A percentile compares a stretch with the other conserved stretches of the same genome.
phyloP scores from a whole-genome alignment of 2,113 vertebrate genomes.

The Mola mola region DNA sequence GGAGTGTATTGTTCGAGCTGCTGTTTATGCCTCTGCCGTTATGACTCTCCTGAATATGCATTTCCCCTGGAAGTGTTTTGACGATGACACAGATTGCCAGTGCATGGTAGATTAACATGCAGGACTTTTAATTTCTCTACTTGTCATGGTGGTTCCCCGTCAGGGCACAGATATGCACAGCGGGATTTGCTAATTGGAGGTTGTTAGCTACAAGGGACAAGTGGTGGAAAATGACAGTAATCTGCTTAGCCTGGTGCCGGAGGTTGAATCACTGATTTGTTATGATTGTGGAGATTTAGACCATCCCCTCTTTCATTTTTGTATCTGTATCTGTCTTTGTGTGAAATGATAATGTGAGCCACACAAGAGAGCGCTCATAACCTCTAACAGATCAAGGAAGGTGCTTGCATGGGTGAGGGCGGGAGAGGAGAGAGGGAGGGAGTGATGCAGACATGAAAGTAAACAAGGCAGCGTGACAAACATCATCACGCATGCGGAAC shows the following conservation, averaged over 20 bases:
- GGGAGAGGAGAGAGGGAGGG: conserved; percentile 7
- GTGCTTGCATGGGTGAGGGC: conserved; percentile 41
- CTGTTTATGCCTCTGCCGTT: conserved; percentile 36
- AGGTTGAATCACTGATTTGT: conserved; percentile 81
- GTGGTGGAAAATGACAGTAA: conserved; percentile 86
- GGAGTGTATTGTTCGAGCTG: conserved; percentile 48
- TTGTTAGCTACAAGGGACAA: conserved; percentile 86
- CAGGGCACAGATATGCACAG: conserved; percentile 82
- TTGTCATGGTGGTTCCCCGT: conserved; percentile 84
- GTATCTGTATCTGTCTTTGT: conserved; percentile 70
- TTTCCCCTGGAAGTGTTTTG: conserved; percentile 69
- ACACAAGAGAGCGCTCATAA: conserved; percentile 59
- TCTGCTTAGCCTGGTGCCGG: conserved; percentile 82
- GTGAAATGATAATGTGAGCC: conserved; percentile 67
- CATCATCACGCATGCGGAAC: conserved; percentile 1
- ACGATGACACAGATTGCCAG: conserved; percentile 79
- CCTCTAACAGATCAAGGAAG: conserved; percentile 61
- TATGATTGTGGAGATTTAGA: conserved; percentile 81
- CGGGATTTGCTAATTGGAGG: conserved; percentile 87
- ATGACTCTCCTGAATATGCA: conserved; percentile 67
- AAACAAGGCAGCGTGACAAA: conserved; percentile 50
- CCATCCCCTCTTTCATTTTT: conserved; percentile 68
- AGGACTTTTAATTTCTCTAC: conserved; percentile 81
- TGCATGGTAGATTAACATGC: conserved; percentile 81
- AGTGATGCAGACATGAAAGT: no score